Percentiles rank a stretch among this genome's conserved stretches.
phyloP scores from a whole-genome alignment of 2,888 invertebrate species.

The Alloscopus bannaensis region DNA sequence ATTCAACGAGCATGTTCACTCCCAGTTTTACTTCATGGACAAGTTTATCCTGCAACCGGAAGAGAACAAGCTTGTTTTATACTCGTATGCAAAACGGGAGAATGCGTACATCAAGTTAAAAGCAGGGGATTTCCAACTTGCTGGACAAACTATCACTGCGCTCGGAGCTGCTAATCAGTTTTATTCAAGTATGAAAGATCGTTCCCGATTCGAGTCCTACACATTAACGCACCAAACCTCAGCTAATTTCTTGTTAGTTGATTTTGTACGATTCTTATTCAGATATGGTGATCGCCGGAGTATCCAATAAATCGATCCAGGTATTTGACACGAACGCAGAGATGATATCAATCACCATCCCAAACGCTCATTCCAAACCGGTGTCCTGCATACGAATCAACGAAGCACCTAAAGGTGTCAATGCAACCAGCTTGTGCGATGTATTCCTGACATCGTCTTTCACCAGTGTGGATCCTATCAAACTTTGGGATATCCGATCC shows the following conservation, averaged over 20 bases:
- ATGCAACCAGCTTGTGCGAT: constrained; percentile 61
- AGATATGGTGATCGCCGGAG: constrained; percentile 67
- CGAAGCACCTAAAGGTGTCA: constrained; percentile 68
- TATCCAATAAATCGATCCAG: constrained; percentile 67
- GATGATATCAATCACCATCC: constrained; percentile 48
- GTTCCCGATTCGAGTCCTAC: too few species aligned
- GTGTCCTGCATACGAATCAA: constrained; percentile 70
- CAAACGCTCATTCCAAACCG: constrained; percentile 66
- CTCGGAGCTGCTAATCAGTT: constrained; percentile 70
- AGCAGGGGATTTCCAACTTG: constrained; percentile 66
- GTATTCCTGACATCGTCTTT: constrained; percentile 67
- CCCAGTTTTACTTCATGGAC: constrained; percentile 73
- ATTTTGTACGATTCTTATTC: constrained; percentile 16
- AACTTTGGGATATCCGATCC: constrained; percentile 70
- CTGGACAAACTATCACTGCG: constrained; percentile 70
- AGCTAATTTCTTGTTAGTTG: background rate
- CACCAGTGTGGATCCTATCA: constrained; percentile 65
- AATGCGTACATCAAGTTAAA: constrained; percentile 59
- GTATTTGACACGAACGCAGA: constrained; percentile 71
- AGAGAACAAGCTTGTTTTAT: constrained; percentile 68
- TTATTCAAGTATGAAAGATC: constrained; percentile 69
- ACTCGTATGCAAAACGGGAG: constrained; percentile 65
- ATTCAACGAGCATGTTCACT: constrained; percentile 70
- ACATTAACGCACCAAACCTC: too few species aligned
- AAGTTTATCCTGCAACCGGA: constrained; percentile 71